phyloP scores from a whole-genome alignment of 2,888 invertebrate species.

The Atethmia centrago region DNA sequence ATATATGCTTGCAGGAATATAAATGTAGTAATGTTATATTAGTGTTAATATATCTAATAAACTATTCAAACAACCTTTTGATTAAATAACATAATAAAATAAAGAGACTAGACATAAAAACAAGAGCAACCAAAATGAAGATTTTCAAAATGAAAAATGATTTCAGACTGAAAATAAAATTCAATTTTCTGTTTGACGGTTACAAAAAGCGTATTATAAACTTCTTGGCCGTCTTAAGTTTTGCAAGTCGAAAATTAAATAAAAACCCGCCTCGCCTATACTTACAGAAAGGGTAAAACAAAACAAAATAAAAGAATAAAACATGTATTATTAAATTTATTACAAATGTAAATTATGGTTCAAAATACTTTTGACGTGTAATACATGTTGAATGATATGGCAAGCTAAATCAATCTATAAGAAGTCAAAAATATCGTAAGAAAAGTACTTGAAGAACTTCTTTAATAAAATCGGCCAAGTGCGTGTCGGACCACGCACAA shows the following conservation, averaged over 20 bases:
- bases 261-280: constrained; percentile 46
- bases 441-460: too few species aligned
- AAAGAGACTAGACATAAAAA: constrained; percentile 1
- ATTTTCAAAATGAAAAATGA: constrained; percentile 35
- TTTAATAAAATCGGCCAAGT: too few species aligned
- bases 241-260: constrained; percentile 59
- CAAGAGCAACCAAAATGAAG: not conserved
- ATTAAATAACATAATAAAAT: not conserved
- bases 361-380: constrained; percentile 11
- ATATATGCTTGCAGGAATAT: not conserved
- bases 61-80: not conserved
- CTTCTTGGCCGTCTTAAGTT: constrained; percentile 50
- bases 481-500: too few species aligned
- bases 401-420: not conserved
- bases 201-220: constrained; percentile 58
- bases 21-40: too few species aligned
- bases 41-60: not conserved
- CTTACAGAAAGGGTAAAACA: constrained; percentile 33
- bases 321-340: not conserved
- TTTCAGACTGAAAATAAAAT: constrained; percentile 42
- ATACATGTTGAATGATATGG: not conserved
- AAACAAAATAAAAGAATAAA: not conserved
- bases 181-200: constrained; percentile 54
- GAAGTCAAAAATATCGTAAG: not conserved
- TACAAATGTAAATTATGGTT: not conserved